Percentiles rank a stretch among this genome's conserved stretches.
These are phyloP conservation scores for Aphelocoma californica DNA, from an alignment of 2,797 vertebrate genomes.

Conservation along the genomic window DNA sequence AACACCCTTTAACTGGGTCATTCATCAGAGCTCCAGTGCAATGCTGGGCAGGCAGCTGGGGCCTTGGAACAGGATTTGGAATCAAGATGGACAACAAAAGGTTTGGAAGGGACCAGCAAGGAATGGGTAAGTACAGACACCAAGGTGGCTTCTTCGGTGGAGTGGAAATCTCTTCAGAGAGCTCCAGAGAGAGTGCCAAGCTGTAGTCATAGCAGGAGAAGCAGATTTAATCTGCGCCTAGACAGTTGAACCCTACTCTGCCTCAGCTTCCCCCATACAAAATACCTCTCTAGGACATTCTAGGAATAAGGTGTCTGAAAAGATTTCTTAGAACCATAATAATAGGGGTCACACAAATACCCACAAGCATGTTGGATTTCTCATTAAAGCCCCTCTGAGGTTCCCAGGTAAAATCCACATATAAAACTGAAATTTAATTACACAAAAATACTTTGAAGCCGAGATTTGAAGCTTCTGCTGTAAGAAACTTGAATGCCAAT, in stretches of 20 bases:
- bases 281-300: neutral
- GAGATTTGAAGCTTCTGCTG: neutral
- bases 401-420: conserved; percentile 4
- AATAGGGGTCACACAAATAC: neutral
- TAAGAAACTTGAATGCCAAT: conserved; percentile 1
- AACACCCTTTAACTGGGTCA: neutral
- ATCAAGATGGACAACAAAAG: neutral
- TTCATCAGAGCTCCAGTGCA: neutral
- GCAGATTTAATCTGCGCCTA: neutral
- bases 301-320: neutral
- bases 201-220: neutral
- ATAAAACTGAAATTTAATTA: conserved; percentile 47
- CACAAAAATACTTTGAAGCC: neutral
- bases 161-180: neutral
- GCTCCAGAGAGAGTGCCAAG: neutral
- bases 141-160: neutral
- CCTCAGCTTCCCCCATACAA: neutral
- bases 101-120: neutral
- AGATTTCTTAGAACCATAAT: neutral
- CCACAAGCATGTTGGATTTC: neutral
- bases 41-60: neutral
- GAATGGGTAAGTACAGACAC: neutral
- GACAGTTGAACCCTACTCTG: neutral
- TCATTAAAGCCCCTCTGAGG: neutral
- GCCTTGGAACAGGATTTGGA: neutral